These are phyloP conservation scores for Oncorhynchus clarkii DNA, from an alignment of 2,113 vertebrate species.

Conservation along the genomic window DNA sequence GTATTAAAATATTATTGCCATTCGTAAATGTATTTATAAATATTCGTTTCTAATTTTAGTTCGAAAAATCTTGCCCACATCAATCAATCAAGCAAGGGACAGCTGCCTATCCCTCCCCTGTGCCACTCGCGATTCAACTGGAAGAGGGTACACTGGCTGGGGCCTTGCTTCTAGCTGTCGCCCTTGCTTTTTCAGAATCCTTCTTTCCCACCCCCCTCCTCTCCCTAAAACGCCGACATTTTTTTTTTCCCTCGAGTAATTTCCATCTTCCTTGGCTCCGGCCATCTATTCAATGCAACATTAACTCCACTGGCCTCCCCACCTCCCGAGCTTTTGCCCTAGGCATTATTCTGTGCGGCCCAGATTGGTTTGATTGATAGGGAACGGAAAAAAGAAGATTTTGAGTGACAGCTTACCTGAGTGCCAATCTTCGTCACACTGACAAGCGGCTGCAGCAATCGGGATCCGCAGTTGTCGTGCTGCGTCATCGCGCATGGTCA, in stretches of 20 bases:
- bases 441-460: constrained; percentile 99
- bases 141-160: constrained; percentile 29
- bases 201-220: constrained; percentile 43
- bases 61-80: constrained; percentile 51
- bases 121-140: constrained; percentile 48
- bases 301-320: constrained; percentile 34
- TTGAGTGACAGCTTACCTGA: constrained; percentile 99
- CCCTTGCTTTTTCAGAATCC: constrained; percentile 69
- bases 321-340: constrained; percentile 52
- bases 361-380: constrained; percentile 90
- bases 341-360: constrained; percentile 69
- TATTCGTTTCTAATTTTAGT: constrained; percentile 15
- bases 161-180: constrained; percentile 67
- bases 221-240: constrained; percentile 65
- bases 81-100: constrained; percentile 56
- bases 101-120: constrained; percentile 53
- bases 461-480: constrained; percentile 95
- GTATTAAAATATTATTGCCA: not conserved
- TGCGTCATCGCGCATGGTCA: constrained; percentile 88
- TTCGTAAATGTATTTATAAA: not conserved
- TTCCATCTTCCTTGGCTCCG: constrained; percentile 41
- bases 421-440: constrained; percentile 99
- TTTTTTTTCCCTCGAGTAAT: constrained; percentile 41
- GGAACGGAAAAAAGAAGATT: constrained; percentile 84
- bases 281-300: constrained; percentile 37